phyloP scores from a whole-genome alignment of 2,797 vertebrate genomes.

The Sebastes hopkinsi region DNA sequence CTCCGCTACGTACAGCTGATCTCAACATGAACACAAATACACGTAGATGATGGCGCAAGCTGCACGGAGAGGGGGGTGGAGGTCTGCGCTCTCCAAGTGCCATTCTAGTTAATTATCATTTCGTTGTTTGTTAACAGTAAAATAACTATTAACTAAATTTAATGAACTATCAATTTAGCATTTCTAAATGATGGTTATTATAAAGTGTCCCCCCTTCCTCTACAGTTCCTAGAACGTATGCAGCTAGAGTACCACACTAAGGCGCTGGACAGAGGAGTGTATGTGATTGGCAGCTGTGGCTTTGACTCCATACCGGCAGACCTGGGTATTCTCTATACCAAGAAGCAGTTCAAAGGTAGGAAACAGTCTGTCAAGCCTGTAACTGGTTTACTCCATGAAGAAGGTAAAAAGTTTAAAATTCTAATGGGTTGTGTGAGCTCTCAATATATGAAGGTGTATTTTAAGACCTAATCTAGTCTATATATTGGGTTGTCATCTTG shows the following conservation, averaged over 20 bases:
- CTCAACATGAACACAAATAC: too few species aligned
- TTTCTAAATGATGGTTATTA: too few species aligned
- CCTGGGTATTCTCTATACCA: constrained; percentile 88
- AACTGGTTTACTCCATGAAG: not conserved
- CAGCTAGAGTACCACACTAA: constrained; percentile 86
- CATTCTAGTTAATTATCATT: too few species aligned
- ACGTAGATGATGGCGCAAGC: too few species aligned
- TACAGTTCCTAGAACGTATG: constrained; percentile 89
- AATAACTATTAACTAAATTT: too few species aligned
- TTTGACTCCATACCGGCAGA: constrained; percentile 92
- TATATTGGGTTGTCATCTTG: not conserved
- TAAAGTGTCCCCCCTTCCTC: not conserved
- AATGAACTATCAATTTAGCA: too few species aligned
- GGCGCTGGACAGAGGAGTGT: constrained; percentile 86
- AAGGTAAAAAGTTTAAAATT: not conserved
- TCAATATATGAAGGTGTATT: not conserved
- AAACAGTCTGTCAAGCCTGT: not conserved
- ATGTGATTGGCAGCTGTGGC: constrained; percentile 90
- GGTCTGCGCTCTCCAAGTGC: too few species aligned
- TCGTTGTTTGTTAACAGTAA: too few species aligned
- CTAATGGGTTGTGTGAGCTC: not conserved
- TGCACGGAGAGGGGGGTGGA: too few species aligned
- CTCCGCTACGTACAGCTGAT: too few species aligned
- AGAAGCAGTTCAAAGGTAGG: constrained; percentile 86
- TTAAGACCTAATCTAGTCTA: not conserved